Evolutionary conservation across 2,797 vertebrate species (phyloP), one percentile per base, ranked within the genome.

Genomic region (Austrolebias charrua): DNA sequence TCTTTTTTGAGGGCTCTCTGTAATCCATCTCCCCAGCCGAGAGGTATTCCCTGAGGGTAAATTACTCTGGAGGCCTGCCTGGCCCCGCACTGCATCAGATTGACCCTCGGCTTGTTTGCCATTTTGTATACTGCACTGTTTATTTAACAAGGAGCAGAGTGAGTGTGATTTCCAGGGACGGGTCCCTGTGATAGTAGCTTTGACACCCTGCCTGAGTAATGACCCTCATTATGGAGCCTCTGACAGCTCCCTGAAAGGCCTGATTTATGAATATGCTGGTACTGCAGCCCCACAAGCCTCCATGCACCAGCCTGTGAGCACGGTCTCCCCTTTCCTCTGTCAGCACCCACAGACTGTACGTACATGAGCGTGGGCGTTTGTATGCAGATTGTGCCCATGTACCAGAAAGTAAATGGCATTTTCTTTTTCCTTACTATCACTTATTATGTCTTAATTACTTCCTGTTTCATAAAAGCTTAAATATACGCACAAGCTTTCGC

Each of bases 141-240:
- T 99, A 98, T 98, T 98, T 98, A 99, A 99, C 97, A 95, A 98
- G 97, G 96, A 97, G 95, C 94, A 95, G 95, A 96, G 95, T 97
- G 95, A 97, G 95, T 95, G 95, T 95, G 95, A 95, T 96, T 96
- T 95, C 93, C 86, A 86, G 94, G 96, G 96, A 96, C 92, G 93
- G 94, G 95, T 95, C 88, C 88, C 95, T 97, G 95, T 97, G 96
- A 96, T 98, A 97, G 95, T 96, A 95, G 94, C 95, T 97, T 94
- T 98, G 97, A 99, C 97, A 99, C 95, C 94, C 94, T 95, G 94
- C 95, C 96, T 98, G 97, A 99, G 97, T 98, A 99, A 98, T 98
- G 96, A 97, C 96, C 97, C 97, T 99, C 96, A 99, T 99, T 99
- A 99, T 96, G 95, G 95, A 94, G 92, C 91, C 91, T 87, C 93